Conservation (phyloP, 92 coral and sea anemone species). For the Zoanthus sansibaricus region DNA sequence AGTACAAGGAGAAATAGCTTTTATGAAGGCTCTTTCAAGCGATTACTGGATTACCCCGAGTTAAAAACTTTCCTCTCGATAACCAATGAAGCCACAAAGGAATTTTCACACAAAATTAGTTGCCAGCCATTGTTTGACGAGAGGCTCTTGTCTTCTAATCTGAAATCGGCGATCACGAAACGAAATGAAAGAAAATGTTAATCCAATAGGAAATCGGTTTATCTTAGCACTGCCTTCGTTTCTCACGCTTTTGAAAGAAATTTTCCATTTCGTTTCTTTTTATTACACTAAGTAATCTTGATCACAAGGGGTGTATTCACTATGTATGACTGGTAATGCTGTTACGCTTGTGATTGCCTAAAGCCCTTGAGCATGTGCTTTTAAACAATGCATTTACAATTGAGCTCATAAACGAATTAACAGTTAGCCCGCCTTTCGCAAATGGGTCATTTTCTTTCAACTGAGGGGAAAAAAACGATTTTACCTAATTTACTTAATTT, state of each 20-base stretch:
- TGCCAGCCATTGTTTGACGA: slow-evolving; percentile 23
- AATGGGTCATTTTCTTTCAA: slow-evolving; percentile 29
- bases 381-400: slow-evolving; percentile 33
- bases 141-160: slow-evolving; percentile 24
- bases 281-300: slow-evolving; percentile 36
- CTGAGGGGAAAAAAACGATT: slow-evolving; percentile 17
- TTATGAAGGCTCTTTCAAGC: slow-evolving; percentile 2
- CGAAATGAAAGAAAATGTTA: slow-evolving; percentile 34
- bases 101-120: slow-evolving; percentile 43
- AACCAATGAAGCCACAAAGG: slow-evolving; percentile 36
- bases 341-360: slow-evolving; percentile 39
- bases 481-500: slow-evolving; percentile 38
- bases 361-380: slow-evolving; percentile 50
- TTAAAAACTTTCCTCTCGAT: slow-evolving; percentile 31
- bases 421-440: slow-evolving; percentile 49
- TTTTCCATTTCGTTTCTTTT: slow-evolving; percentile 16
- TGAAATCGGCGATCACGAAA: slow-evolving; percentile 45
- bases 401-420: slow-evolving; percentile 46
- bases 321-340: background rate
- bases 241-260: slow-evolving; percentile 43
- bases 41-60: slow-evolving; percentile 39
- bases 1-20: slow-evolving; percentile 6
- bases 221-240: slow-evolving; percentile 4
- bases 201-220: slow-evolving; percentile 33
- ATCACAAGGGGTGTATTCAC: background rate